Conservation (phyloP, 2,113 vertebrate genomes). For the Pelobates fuscus region DNA sequence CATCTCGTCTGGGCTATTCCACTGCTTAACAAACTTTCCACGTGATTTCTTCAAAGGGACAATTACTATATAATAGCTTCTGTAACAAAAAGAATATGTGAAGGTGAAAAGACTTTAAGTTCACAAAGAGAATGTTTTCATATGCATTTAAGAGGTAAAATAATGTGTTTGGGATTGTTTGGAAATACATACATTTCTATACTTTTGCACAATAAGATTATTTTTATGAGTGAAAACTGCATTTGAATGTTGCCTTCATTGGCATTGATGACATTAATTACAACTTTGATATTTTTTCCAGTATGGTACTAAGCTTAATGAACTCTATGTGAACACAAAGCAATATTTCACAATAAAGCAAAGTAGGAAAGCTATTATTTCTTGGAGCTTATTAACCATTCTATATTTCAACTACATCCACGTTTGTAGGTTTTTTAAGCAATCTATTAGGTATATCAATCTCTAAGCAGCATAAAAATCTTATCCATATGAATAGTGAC, state of each 20-base stretch:
- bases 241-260: slow-evolving; percentile 26
- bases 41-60: slow-evolving; percentile 97
- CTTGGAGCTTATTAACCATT: slow-evolving; percentile 9
- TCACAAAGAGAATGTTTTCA: too few relatives aligned
- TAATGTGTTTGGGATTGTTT: background rate
- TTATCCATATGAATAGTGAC: too few relatives aligned
- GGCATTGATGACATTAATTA: slow-evolving; percentile 42
- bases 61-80: slow-evolving; percentile 96
- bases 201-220: background rate
- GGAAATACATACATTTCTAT: background rate
- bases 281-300: slow-evolving; percentile 34
- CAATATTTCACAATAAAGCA: slow-evolving; percentile 31
- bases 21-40: slow-evolving; percentile 93
- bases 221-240: too few relatives aligned
- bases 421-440: too few relatives aligned
- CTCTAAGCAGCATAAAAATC: too few relatives aligned
- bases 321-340: slow-evolving; percentile 20
- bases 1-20: slow-evolving; percentile 97
- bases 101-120: too few relatives aligned
- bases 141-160: background rate
- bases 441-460: too few relatives aligned
- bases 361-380: slow-evolving; percentile 26
- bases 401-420: slow-evolving; percentile 1
- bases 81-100: slow-evolving; percentile 57
- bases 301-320: slow-evolving; percentile 30